These are phyloP conservation scores for Enteromius anoplus DNA, from an alignment of 2,797 vertebrate species.

Conservation along the genomic window DNA sequence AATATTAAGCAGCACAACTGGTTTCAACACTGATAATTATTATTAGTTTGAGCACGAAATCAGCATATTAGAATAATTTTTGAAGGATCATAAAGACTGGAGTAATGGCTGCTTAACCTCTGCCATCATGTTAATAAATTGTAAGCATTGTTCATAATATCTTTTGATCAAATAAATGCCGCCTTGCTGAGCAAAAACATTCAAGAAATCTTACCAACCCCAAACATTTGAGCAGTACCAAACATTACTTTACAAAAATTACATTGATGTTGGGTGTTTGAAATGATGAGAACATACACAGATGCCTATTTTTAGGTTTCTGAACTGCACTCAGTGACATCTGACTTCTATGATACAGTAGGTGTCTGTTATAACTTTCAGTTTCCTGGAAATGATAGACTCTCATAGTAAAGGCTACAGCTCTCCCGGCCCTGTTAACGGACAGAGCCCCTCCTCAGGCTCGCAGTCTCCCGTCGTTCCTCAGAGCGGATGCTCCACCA, in stretches of 20 bases:
- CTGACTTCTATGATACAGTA: neutral
- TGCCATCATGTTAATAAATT: neutral
- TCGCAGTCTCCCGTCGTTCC: slow-evolving; percentile 91
- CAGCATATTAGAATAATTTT: neutral
- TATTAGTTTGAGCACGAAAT: neutral
- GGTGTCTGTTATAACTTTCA: slow-evolving; percentile 63
- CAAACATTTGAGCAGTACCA: neutral
- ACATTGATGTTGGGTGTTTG: neutral
- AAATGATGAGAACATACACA: neutral
- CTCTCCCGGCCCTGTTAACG: slow-evolving; percentile 82
- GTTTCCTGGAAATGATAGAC: slow-evolving; percentile 94
- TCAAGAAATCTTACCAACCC: neutral
- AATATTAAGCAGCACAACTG: neutral
- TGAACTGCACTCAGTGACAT: neutral
- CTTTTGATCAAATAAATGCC: neutral
- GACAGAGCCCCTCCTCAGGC: slow-evolving; percentile 91
- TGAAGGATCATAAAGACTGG: neutral
- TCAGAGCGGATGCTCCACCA: slow-evolving; percentile 81
- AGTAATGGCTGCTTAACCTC: neutral
- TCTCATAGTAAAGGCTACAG: slow-evolving; percentile 82
- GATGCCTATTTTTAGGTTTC: neutral
- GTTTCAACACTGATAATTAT: neutral
- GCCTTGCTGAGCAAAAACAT: neutral
- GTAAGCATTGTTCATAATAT: neutral
- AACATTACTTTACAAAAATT: neutral